Conservation (phyloP, 2,797 vertebrate species). For the Hapalemur alaotrensis region DNA sequence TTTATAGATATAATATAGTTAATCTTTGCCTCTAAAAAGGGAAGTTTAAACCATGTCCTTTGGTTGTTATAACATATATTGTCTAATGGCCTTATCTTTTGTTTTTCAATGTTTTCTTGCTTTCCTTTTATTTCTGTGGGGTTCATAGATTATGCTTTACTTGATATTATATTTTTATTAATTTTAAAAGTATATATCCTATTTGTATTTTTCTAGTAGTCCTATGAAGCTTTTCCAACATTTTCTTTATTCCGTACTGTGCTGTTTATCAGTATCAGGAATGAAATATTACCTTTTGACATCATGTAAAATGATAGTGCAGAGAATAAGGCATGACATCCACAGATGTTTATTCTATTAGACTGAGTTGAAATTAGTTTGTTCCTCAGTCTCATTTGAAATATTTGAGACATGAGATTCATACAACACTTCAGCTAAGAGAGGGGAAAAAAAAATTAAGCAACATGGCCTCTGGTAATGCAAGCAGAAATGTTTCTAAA, state of each 20-base stretch:
- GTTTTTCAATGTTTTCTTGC: background rate
- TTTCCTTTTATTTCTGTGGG: conserved; percentile 19
- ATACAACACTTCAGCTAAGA: background rate
- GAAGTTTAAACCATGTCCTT: background rate
- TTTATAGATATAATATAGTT: background rate
- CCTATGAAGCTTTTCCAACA: background rate
- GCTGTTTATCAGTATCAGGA: background rate
- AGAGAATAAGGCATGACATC: background rate
- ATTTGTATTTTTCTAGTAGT: background rate
- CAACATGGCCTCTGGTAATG: background rate
- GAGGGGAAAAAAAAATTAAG: background rate
- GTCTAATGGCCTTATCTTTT: background rate
- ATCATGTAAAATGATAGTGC: background rate
- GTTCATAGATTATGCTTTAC: background rate
- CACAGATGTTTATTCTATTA: conserved; percentile 19
- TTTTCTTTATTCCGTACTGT: background rate
- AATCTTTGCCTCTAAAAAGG: background rate
- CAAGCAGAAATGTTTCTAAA: conserved; percentile 33
- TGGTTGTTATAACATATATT: background rate
- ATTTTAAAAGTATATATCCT: background rate
- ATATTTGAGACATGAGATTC: conserved; percentile 20
- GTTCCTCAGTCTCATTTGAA: background rate
- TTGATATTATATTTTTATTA: background rate
- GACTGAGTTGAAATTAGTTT: conserved; percentile 21
- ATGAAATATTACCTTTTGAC: conserved; percentile 32